Evolutionary conservation across 2,113 vertebrate genomes (phyloP).

Genomic region (Anhinga anhinga): DNA sequence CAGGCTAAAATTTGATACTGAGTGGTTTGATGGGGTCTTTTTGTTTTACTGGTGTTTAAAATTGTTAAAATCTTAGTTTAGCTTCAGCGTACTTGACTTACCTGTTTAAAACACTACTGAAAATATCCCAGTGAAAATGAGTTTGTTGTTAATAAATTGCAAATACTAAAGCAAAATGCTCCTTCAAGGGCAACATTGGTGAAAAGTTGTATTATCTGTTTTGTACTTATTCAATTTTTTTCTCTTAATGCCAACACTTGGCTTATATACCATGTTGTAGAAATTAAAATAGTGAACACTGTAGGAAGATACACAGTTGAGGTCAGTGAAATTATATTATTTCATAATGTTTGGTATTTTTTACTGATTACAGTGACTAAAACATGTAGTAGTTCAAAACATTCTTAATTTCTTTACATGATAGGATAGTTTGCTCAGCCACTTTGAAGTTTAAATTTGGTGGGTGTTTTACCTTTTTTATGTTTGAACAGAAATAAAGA

Average conservation of each 20-base stretch:
- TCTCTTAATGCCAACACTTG: neutral
- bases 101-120: neutral
- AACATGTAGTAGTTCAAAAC: neutral
- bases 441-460: neutral
- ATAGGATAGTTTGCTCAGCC: neutral
- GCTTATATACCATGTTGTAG: neutral
- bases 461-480: neutral
- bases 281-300: neutral
- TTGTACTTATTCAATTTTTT: neutral
- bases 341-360: neutral
- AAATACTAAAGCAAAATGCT: neutral
- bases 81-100: neutral
- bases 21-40: neutral
- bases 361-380: neutral
- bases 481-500: conserved; percentile 81
- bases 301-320: neutral
- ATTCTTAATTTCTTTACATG: neutral
- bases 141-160: neutral
- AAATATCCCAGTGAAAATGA: neutral
- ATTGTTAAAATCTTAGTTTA: neutral
- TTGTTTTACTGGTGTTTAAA: neutral
- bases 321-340: neutral
- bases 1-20: neutral
- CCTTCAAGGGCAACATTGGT: neutral
- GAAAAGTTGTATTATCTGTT: neutral